Base-by-base conservation (phyloP, 2,797 vertebrate species). In the Echiichthys vipera region DNA sequence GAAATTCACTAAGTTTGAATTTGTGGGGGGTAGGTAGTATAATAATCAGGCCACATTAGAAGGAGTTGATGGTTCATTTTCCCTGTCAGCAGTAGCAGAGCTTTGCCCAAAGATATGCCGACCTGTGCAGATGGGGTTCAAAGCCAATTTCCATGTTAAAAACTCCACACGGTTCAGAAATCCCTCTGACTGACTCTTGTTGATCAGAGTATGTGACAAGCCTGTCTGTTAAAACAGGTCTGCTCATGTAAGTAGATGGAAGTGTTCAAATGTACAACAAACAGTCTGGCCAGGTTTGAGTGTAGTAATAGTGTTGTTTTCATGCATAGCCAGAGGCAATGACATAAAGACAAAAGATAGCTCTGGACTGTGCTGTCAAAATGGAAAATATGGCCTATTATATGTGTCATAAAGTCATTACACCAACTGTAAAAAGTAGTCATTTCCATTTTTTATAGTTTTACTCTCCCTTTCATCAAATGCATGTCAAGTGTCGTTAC, bases 81-180 rank as follows among this genome's bases (percentile, higher is more conserved):
- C 90, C 89, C 92, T 93, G 92, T 95, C 94, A 94, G 93, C 93
- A 90, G 89, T 86, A 85, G 85, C 88, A 81, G 83, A 89, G 93
- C 92, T 92, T 92, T 91, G 89, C 92, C 93, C 91, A 90, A 89
- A 93, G 94, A 95, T 92, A 93, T 93, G 91, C 74, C 92, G 94
- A 95, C 95, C 95, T 94, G 93, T 93, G 89, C 93, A 94, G 94
- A 95, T 95, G 93, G 94, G 93, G 95, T 95, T 95, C 95, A 95
- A 93, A 95, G 93, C 92, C 95, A 95, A 95, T 95, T 95, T 95
- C 94, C 94, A 95, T 95, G 93, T 95, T 95, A 94, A 95, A 95
- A 95, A 94, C 89, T 91, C 91, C 84, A 72, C 89, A 87, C 81
- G 76, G 74, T 79, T 87, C 86, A 89, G 82, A 94, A 92, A 92